Conservation (phyloP, 2,113 vertebrate genomes). For the Melanotaenia duboulayi region DNA sequence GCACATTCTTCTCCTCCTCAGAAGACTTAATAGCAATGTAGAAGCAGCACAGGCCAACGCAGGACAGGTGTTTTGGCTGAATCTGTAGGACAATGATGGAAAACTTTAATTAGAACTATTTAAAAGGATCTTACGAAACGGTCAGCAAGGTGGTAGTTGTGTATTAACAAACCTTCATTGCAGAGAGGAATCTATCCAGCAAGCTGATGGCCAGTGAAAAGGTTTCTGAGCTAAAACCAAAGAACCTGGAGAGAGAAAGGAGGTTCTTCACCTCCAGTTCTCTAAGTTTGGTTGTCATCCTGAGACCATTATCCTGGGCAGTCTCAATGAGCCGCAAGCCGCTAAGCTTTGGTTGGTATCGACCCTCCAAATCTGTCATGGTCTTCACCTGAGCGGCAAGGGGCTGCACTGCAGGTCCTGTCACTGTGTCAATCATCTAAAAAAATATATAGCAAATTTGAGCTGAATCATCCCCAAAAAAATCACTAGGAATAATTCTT, state of each 20-base stretch:
- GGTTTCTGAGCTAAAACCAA: slow-evolving; percentile 90
- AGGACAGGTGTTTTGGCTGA: slow-evolving; percentile 95
- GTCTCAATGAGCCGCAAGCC: slow-evolving; percentile 90
- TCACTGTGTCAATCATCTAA: slow-evolving; percentile 91
- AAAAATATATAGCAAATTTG: background rate
- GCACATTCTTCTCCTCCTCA: slow-evolving; percentile 93
- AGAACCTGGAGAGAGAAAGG: slow-evolving; percentile 93
- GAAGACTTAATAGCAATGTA: slow-evolving; percentile 92
- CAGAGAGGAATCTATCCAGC: slow-evolving; percentile 92
- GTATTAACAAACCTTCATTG: slow-evolving; percentile 90
- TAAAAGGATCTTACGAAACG: background rate
- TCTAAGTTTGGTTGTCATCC: slow-evolving; percentile 90
- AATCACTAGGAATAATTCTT: too few species aligned
- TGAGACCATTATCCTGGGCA: slow-evolving; percentile 90
- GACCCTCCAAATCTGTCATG: slow-evolving; percentile 86
- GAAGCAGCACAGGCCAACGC: slow-evolving; percentile 95
- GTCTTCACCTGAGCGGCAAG: slow-evolving; percentile 86
- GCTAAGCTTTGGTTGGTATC: slow-evolving; percentile 90
- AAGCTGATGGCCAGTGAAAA: slow-evolving; percentile 93
- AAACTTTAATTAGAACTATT: background rate
- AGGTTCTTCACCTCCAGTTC: slow-evolving; percentile 95
- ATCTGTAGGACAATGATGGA: slow-evolving; percentile 80
- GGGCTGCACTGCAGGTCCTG: slow-evolving; percentile 74
- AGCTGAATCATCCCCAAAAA: background rate
- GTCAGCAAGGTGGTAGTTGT: background rate